A percentile compares a stretch with the other conserved stretches of the same genome.
Conservation (phyloP, 1,140 invertebrate species). For the Vanessa atalanta region DNA sequence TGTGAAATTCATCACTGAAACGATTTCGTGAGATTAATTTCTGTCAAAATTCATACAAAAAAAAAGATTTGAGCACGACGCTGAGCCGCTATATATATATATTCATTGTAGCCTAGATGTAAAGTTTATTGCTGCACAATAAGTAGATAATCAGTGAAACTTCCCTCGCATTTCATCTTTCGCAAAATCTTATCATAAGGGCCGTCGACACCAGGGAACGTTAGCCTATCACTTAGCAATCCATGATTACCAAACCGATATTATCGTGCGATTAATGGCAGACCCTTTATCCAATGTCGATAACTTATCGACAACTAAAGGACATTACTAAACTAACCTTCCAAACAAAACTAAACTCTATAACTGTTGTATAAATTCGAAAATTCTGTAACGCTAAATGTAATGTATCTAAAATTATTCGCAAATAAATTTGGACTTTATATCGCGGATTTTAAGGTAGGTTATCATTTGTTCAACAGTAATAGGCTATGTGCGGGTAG, state of each 20-base stretch:
- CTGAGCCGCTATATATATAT: no score
- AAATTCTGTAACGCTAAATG: slow-evolving; percentile 1
- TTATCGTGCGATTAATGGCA: slow-evolving; percentile 59
- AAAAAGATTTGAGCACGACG: no score
- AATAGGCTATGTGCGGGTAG: slow-evolving; percentile 54
- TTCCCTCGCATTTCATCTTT: slow-evolving; percentile 5
- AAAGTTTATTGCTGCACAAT: no score
- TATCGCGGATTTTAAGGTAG: slow-evolving; percentile 13
- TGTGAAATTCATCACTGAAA: no score
- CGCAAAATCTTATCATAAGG: slow-evolving; percentile 22
- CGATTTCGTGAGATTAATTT: no score
- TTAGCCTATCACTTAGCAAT: slow-evolving; percentile 58
- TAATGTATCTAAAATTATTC: slow-evolving; percentile 4
- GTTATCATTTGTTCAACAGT: slow-evolving; percentile 30
- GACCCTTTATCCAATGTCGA: slow-evolving; percentile 64
- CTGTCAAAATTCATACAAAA: no score
- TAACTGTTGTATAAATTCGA: neutral
- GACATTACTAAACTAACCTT: slow-evolving; percentile 16
- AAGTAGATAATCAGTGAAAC: neutral
- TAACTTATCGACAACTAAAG: slow-evolving; percentile 37
- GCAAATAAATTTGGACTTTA: slow-evolving; percentile 30
- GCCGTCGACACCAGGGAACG: slow-evolving; percentile 35
- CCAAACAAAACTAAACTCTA: slow-evolving; percentile 32
- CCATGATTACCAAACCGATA: slow-evolving; percentile 57
- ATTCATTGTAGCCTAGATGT: no score